phyloP scores from a whole-genome alignment of 2,797 vertebrate genomes.

The Pangasius macronema region DNA sequence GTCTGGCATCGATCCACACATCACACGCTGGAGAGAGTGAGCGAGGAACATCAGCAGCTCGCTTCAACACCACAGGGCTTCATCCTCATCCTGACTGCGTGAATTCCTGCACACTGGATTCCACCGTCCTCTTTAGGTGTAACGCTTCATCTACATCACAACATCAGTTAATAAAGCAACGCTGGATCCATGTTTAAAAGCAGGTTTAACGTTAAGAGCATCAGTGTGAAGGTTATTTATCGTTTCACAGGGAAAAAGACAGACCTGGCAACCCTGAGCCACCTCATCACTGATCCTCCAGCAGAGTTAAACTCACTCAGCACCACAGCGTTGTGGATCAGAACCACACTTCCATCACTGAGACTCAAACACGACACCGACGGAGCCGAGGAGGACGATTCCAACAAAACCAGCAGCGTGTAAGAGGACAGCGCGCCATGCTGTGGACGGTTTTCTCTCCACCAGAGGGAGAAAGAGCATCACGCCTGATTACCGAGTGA shows the following conservation, averaged over 20 bases:
- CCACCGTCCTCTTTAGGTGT: no score
- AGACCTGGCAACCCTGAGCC: neutral
- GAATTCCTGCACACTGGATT: no score
- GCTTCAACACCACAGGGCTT: neutral
- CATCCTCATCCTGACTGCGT: neutral
- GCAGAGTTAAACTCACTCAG: neutral
- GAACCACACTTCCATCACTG: neutral
- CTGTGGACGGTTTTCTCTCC: slow-evolving; percentile 3
- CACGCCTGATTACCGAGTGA: neutral
- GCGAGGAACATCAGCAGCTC: no score
- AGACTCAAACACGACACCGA: neutral
- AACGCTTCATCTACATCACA: no score
- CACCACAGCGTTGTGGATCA: no score
- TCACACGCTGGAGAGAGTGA: no score
- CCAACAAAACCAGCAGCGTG: neutral
- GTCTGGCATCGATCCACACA: no score
- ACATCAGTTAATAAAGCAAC: no score
- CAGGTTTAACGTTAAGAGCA: no score
- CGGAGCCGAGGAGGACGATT: neutral
- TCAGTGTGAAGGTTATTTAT: no score
- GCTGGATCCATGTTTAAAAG: no score
- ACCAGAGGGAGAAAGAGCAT: slow-evolving; percentile 17
- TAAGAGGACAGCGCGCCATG: neutral
- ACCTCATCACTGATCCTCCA: no score
- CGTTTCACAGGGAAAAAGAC: neutral